A percentile compares a stretch with the other conserved stretches of the same genome.
These are phyloP conservation scores for Peromyscus eremicus DNA, from an alignment of 2,797 vertebrate genomes.

Conservation along the genomic window DNA sequence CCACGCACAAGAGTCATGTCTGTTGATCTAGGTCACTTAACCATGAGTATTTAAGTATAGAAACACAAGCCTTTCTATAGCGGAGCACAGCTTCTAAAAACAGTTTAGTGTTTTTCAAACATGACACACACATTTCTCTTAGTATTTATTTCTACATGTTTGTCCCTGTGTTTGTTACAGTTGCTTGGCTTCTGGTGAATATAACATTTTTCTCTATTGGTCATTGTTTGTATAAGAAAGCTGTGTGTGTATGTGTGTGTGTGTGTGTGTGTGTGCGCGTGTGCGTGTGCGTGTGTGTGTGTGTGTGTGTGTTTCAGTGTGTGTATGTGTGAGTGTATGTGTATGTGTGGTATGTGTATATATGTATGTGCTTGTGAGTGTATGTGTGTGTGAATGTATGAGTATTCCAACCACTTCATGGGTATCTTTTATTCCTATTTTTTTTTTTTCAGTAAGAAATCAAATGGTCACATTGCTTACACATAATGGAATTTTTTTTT, in stretches of 20 bases:
- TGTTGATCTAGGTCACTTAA: background rate
- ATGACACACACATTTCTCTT: background rate
- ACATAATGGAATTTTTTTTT: too few relatives aligned
- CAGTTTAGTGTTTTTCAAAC: background rate
- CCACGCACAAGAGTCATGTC: background rate
- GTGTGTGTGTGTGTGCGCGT: background rate
- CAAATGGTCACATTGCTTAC: background rate
- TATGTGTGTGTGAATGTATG: background rate
- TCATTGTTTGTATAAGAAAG: background rate
- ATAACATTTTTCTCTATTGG: background rate
- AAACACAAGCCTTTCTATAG: background rate
- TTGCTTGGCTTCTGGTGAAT: constrained; percentile 3
- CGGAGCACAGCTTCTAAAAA: background rate
- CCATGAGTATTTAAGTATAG: background rate
- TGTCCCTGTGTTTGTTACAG: background rate
- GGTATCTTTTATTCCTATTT: background rate
- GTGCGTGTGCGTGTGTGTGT: too few relatives aligned
- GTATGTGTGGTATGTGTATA: background rate
- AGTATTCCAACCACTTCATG: background rate
- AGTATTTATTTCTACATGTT: background rate
- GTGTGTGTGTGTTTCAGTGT: background rate
- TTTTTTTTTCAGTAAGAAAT: background rate
- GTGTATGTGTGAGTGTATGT: background rate
- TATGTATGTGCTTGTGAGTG: background rate
- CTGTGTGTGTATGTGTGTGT: background rate